These are phyloP conservation scores for Actenoides hombroni DNA, from an alignment of 2,113 vertebrate genomes.

Conservation along the genomic window DNA sequence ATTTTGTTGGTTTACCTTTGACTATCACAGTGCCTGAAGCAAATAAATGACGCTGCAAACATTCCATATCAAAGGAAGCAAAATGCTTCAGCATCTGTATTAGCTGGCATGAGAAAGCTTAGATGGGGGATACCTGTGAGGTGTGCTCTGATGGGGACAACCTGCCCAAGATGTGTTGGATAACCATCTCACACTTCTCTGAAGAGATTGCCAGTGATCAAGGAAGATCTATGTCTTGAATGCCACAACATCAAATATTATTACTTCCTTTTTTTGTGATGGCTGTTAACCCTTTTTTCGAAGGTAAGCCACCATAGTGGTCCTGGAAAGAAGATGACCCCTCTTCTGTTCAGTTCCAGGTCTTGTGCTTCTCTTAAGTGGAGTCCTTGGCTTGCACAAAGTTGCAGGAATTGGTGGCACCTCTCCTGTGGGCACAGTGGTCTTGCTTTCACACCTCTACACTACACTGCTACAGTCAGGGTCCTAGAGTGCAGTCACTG, in stretches of 20 bases:
- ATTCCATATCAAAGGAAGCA: rapidly evolving
- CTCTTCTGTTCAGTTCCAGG: not conserved
- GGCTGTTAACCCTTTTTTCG: not conserved
- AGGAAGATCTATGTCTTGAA: not conserved
- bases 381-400: not conserved
- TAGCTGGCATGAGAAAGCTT: not conserved
- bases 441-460: not conserved
- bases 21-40: not conserved
- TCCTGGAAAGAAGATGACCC: not conserved
- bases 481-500: not conserved
- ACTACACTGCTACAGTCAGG: not conserved
- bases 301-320: not conserved
- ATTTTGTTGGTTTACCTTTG: not conserved
- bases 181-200: not conserved
- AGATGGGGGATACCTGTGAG: too few relatives aligned
- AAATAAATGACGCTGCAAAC: rapidly evolving
- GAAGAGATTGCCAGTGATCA: not conserved
- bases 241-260: not conserved
- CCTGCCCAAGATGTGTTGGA: not conserved
- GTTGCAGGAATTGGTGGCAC: not conserved
- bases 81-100: not conserved
- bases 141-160: not conserved
- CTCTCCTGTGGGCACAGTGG: not conserved
- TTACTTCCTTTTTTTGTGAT: not conserved
- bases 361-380: not conserved